These are phyloP conservation scores for Papilio protenor DNA, from an alignment of 2,888 invertebrate species.

Conservation along the genomic window DNA sequence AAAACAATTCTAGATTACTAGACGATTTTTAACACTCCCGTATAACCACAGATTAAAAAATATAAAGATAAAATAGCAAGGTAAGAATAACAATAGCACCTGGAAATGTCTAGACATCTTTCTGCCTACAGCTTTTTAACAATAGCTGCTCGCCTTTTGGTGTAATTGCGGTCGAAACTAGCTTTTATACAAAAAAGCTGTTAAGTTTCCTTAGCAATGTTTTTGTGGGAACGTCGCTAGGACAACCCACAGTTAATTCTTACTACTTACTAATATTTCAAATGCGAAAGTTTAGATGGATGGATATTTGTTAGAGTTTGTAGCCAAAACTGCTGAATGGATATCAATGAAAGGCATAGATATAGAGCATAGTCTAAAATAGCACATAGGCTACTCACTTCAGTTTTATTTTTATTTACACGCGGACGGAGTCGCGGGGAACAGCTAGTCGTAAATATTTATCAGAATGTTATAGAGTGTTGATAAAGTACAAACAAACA, in stretches of 20 bases:
- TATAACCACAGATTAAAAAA: neutral
- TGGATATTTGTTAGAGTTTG: no score
- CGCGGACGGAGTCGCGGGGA: neutral
- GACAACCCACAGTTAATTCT: neutral
- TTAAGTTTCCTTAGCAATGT: neutral
- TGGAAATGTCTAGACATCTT: slow-evolving; percentile 9
- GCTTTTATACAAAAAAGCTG: neutral
- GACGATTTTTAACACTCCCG: neutral
- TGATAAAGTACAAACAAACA: slow-evolving; percentile 17
- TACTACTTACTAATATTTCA: no score
- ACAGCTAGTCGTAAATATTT: neutral
- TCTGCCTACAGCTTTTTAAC: neutral
- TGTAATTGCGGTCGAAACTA: slow-evolving; percentile 2
- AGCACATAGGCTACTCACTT: no score
- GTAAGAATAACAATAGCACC: neutral
- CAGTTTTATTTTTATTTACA: neutral
- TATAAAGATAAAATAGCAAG: neutral
- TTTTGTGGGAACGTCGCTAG: neutral
- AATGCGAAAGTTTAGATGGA: no score
- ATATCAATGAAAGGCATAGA: no score
- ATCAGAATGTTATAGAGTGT: neutral
- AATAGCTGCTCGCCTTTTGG: neutral
- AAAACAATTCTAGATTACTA: neutral
- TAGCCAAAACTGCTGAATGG: no score
- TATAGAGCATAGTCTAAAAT: no score